Base-by-base conservation (phyloP, 2,797 vertebrate species). In the Halcyon badia region DNA sequence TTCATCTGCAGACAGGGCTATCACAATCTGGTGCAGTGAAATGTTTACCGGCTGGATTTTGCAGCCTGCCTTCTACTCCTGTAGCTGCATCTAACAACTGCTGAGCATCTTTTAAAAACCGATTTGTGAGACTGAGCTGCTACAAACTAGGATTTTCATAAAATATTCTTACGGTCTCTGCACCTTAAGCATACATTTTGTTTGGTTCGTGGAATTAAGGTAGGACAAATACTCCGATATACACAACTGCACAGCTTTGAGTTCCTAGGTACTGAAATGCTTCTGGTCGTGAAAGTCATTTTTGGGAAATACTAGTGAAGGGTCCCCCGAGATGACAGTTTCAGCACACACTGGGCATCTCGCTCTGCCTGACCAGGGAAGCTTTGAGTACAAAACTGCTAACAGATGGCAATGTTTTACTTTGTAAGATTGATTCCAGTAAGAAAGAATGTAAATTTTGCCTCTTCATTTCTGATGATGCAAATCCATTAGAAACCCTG, bases 401-500 rank as follows among this genome's bases (percentile, higher is more conserved):
- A 93, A 69, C 72, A 95, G 92, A 93, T 81, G 61, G 83, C 54
- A 65, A 69, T 10, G 46, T 39, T 92, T 94, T 79, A 65, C 70
- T 87, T 94, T 41, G 15, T 25, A 76, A 90, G 85, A 58, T 25
- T 84, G 69, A 90, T 56, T 84, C 22, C 14, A 62, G 18, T 44
- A 41, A 93, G 70, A 89, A 69, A 68, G 57, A 91, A 93, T 2
- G 6, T 33, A 69, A 79, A 60, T 56, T 84, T 82, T 73, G 31
- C 81, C 62, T 60, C 66, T 73, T 91, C 28, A 22, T 58, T 89
- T 94, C 86, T 84, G 70, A 58, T 39, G 58, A 82, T 58, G 39
- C 54, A 89, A 76, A 87, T 44, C 58, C 81, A 65, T 46, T 61
- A 75, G 66, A 91, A 96, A 86, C 31, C 26, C 58, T 14, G n/a